Conservation (phyloP, 2,888 invertebrate species). For the Agelastica alni region DNA sequence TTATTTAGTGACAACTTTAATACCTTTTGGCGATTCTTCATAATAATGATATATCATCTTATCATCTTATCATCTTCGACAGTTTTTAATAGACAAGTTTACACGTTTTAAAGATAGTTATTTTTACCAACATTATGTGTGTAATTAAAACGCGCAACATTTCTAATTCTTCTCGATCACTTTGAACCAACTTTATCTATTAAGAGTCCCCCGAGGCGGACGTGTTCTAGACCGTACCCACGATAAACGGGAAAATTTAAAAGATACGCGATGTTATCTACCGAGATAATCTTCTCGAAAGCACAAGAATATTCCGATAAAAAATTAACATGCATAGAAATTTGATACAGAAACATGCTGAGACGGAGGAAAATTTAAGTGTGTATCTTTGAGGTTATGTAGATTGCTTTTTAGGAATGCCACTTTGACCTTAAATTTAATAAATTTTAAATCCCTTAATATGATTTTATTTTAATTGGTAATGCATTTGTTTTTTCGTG, state of each 20-base stretch:
- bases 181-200: conserved; percentile 29
- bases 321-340: conserved; percentile 27
- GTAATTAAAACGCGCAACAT: conserved; percentile 29
- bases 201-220: conserved; percentile 24
- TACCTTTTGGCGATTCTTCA: no score
- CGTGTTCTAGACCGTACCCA: conserved; percentile 17
- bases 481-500: no score
- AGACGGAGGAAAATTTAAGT: no score
- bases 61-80: conserved; percentile 18
- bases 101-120: conserved; percentile 15
- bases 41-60: no score
- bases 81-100: conserved; percentile 20
- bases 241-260: conserved; percentile 17
- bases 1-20: no score
- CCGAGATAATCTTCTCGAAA: conserved; percentile 25
- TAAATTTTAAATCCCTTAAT: no score
- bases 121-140: conserved; percentile 18
- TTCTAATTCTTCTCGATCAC: conserved; percentile 27
- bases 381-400: no score
- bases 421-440: no score
- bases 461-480: no score
- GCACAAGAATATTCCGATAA: conserved; percentile 16
- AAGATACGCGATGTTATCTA: conserved; percentile 28
- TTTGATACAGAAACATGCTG: conserved; percentile 29
- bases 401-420: no score